Base-by-base conservation (phyloP, 2,797 vertebrate genomes). In the Morelia viridis region DNA sequence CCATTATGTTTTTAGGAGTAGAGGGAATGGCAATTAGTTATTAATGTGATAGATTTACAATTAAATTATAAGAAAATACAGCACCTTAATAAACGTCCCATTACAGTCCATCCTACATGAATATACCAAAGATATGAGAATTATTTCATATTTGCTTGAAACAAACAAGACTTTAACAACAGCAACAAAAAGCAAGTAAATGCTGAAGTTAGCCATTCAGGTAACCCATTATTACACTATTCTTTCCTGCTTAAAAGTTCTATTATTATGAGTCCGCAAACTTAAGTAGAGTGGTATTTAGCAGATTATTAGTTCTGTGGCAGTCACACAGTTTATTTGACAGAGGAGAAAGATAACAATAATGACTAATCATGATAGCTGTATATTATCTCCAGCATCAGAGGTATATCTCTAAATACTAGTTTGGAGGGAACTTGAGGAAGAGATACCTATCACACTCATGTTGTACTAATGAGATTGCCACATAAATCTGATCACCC, bases 171-270 rank as follows among this genome's bases (percentile, higher is more conserved):
- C 13, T 28, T 71, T n/a, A 88, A 94, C 57, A 94, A 65, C 35
- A 12, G 0, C 15, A 93, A 19, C 87, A 91, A 85, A 93, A 15
- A 0, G 91, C 4, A 93, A 90, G 61, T 50, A 90, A 93, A 93
- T 90, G 93, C 89, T 92, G 91, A 46, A 50, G 0, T 0, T 86
- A 91, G 0, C 0, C 90, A 93, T 91, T 1, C 1, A 8, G 87
- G 31, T 89, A 94, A 94, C 65, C 93, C 85, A 91, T 57, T 86
- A n/a, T 35, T 3, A 31, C 65, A 89, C 65, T 64, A 86, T 91
- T 91, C 95, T 93, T 94, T 92, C 95, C 92, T 93, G 76, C n/a
- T 46, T 93, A 95, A 71, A 26, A 95, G 93, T 93, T 92, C 94
- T 60, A 11, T 65, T 68, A n/a, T n/a, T 68, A 68, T 6, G 19